A percentile compares a stretch with the other conserved stretches of the same genome.
Conservation (phyloP, 53 echinoderm and acorn worm species). For the Mesocentrotus franciscanus region DNA sequence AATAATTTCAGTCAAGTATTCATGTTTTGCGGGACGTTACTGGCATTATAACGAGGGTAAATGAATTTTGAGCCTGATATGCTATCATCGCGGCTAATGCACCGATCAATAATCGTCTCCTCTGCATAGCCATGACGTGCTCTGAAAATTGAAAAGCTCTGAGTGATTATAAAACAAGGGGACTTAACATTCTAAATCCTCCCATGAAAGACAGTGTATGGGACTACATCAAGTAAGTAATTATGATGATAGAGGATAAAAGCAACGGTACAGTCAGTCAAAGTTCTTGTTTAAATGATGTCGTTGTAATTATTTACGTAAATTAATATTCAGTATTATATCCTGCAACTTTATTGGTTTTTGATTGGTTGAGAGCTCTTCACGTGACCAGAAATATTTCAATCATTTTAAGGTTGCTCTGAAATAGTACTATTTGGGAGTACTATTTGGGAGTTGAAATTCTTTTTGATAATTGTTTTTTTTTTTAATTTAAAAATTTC, state of each 20-base stretch:
- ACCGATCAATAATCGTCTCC: neutral
- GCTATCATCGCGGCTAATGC: constrained; percentile 3
- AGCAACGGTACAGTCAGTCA: neutral
- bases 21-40: no score
- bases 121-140: neutral
- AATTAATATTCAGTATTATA: no score
- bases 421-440: no score
- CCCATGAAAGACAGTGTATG: neutral
- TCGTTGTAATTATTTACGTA: no score
- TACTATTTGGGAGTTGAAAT: no score
- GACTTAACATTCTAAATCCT: neutral
- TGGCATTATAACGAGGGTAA: neutral
- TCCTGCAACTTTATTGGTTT: no score
- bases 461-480: no score
- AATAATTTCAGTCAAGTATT: constrained; percentile 7
- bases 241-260: neutral
- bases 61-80: neutral
- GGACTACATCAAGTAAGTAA: neutral
- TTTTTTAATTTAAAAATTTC: no score
- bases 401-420: no score
- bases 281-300: neutral
- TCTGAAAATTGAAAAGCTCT: constrained; percentile 5
- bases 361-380: no score
- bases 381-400: no score
- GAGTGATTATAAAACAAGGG: neutral